Conservation (phyloP, 1,140 invertebrate genomes). For the Drosophila albomicans region DNA sequence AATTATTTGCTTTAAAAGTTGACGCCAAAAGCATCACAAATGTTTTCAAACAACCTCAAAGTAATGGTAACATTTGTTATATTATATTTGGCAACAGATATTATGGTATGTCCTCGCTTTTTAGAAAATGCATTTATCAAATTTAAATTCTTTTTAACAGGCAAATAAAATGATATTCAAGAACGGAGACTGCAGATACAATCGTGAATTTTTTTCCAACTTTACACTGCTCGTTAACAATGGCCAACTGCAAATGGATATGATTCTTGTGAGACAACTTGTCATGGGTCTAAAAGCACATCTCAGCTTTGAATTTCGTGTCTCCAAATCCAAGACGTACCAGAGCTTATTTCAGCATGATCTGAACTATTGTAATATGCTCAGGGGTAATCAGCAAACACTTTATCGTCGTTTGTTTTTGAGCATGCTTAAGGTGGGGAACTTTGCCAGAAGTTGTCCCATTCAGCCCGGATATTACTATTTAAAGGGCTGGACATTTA, state of each 20-base stretch:
- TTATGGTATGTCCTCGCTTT: slow-evolving; percentile 13
- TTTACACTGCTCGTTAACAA: slow-evolving; percentile 54
- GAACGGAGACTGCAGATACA: slow-evolving; percentile 53
- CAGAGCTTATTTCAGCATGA: slow-evolving; percentile 70
- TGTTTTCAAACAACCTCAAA: slow-evolving; percentile 1
- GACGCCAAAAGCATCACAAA: neutral
- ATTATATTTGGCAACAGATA: neutral
- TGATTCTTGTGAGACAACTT: slow-evolving; percentile 41
- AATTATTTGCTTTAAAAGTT: slow-evolving; percentile 2
- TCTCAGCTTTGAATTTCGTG: slow-evolving; percentile 66
- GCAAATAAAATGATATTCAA: slow-evolving; percentile 55
- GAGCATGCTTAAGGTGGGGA: slow-evolving; percentile 57
- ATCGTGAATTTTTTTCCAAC: slow-evolving; percentile 57
- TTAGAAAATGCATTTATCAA: neutral
- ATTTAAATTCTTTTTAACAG: slow-evolving; percentile 17
- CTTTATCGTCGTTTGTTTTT: slow-evolving; percentile 68
- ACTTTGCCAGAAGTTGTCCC: slow-evolving; percentile 70
- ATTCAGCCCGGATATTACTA: slow-evolving; percentile 64
- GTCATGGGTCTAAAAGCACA: slow-evolving; percentile 52
- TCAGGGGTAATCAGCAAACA: slow-evolving; percentile 54
- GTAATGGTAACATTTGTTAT: neutral
- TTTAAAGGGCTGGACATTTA: slow-evolving; percentile 58
- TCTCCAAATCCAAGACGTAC: slow-evolving; percentile 58
- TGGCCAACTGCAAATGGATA: slow-evolving; percentile 54
- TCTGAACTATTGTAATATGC: slow-evolving; percentile 66